Conservation (phyloP, 2,888 invertebrate species). For the Entomobrya proxima region DNA sequence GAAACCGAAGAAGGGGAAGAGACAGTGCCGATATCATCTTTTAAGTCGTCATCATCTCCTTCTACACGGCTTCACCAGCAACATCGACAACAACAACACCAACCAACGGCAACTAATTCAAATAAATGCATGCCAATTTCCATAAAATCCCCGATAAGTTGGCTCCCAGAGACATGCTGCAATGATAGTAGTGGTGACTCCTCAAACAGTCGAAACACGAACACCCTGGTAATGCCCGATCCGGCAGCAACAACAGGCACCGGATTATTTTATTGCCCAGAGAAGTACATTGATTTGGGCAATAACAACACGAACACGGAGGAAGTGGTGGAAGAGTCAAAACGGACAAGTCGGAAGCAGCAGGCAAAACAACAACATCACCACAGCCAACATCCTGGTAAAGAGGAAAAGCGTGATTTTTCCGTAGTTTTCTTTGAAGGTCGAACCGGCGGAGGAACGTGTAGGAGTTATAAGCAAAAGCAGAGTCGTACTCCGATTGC, state of each 20-base stretch:
- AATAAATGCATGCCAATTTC: conserved; percentile 70
- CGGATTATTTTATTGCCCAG: conserved; percentile 63
- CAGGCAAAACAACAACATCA: conserved; percentile 30
- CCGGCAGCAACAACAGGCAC: conserved; percentile 20
- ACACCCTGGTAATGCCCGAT: conserved; percentile 66
- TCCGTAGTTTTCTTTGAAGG: conserved; percentile 66
- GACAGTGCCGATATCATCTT: conserved; percentile 55
- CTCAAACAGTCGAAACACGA: conserved; percentile 75
- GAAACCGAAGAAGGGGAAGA: conserved; percentile 35
- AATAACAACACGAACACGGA: conserved; percentile 68
- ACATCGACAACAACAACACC: conserved; percentile 36
- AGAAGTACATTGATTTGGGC: conserved; percentile 67
- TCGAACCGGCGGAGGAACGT: conserved; percentile 48
- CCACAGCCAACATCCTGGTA: conserved; percentile 28
- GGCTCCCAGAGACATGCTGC: conserved; percentile 74
- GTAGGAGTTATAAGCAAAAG: conserved; percentile 60
- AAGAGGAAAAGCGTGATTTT: conserved; percentile 46
- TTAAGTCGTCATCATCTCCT: conserved; percentile 54
- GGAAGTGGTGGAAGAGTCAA: conserved; percentile 59
- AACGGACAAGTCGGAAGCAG: conserved; percentile 34
- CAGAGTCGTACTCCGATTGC: conserved; percentile 58
- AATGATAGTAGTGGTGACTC: conserved; percentile 72
- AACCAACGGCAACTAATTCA: conserved; percentile 57
- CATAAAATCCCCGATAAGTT: conserved; percentile 70
- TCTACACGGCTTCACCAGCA: conserved; percentile 35